Evolutionary conservation across 2,797 vertebrate genomes (phyloP), one percentile per base, ranked within the genome.

Genomic region (Acanthurus tractus): DNA sequence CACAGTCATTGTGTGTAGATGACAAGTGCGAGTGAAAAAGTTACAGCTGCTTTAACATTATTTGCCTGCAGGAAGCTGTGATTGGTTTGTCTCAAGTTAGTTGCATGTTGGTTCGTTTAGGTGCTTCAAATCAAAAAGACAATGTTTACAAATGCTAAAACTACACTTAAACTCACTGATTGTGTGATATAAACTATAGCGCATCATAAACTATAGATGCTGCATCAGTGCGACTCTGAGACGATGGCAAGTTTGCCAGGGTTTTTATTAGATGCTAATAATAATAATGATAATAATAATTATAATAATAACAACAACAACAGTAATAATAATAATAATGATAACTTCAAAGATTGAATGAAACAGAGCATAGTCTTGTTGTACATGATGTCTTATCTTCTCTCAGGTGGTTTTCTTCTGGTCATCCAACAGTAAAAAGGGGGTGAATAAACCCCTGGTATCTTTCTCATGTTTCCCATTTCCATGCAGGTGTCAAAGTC

Each of bases 321-420:
- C 6, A 46, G 3, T 42, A 12, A 29, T 29, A 29, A 74, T 58
- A 56, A 54, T 40, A 57, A 69, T 9, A 55, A 70, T 13, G 40
- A 11, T 53, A 20, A 53, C 11, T 12, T 29, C 29, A 29, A 29
- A 29, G 50, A 76, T 8, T n/a, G 7, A 63, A 50, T 46, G 17
- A 63, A 63, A 20, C 42, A 55, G 61, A 63, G 10, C 14, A 14
- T 40, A 57, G 63, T 61, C 44, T 12, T 73, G 29, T 50, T 80
- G 52, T 76, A 74, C 23, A 40, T 73, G 58, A 79, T 82, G 75
- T 82, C 78, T 87, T 83, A 78, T 87, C 67, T 79, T 86, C 78
- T 92, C 89, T 93, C 91, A 94, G 91, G 91, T 86, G 85, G 75
- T 81, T 88, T 83, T 86, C 68, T 71, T 63, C 67, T 50, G n/a